A percentile compares a stretch with the other conserved stretches of the same genome.
Evolutionary conservation across 2,888 invertebrate genomes (phyloP).

Genomic region (Gortyna flavago): DNA sequence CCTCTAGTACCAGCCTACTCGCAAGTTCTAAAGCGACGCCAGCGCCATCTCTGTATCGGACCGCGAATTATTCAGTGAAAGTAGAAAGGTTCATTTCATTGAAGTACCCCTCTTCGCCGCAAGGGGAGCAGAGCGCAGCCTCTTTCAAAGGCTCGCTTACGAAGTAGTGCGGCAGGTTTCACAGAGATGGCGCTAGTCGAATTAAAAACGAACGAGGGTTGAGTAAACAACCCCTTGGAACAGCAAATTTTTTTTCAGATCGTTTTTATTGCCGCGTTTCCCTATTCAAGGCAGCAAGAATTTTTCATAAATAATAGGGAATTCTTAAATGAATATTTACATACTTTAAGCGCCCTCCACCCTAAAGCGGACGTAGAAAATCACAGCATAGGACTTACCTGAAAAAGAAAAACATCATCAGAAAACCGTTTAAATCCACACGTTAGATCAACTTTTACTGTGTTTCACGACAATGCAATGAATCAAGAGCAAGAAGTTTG

Average conservation of each 20-base stretch:
- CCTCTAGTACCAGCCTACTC: constrained; percentile 41
- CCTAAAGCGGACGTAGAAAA: neutral
- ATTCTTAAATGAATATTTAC: constrained; percentile 14
- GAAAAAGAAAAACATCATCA: constrained; percentile 38
- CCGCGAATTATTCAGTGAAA: constrained; percentile 39
- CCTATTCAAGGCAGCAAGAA: neutral
- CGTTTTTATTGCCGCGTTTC: neutral
- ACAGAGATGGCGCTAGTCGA: constrained; percentile 63
- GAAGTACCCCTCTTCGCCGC: constrained; percentile 22
- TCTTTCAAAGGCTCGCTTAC: constrained; percentile 25
- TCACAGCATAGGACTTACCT: constrained; percentile 52
- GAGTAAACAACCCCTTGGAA: accelerated
- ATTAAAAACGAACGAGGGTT: constrained; percentile 19
- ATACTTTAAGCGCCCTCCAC: neutral
- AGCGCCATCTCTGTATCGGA: constrained; percentile 58
- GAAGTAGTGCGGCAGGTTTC: constrained; percentile 22
- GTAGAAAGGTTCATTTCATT: constrained; percentile 32
- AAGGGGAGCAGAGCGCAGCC: constrained; percentile 1
- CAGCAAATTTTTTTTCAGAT: neutral
- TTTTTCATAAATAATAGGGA: neutral
- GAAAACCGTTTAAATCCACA: neutral
- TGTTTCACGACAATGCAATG: neutral
- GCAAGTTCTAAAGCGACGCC: neutral
- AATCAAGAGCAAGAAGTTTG: neutral
- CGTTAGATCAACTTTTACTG: neutral